Evolutionary conservation across 2,797 vertebrate genomes (phyloP).

Genomic region (Apodemus agrarius): DNA sequence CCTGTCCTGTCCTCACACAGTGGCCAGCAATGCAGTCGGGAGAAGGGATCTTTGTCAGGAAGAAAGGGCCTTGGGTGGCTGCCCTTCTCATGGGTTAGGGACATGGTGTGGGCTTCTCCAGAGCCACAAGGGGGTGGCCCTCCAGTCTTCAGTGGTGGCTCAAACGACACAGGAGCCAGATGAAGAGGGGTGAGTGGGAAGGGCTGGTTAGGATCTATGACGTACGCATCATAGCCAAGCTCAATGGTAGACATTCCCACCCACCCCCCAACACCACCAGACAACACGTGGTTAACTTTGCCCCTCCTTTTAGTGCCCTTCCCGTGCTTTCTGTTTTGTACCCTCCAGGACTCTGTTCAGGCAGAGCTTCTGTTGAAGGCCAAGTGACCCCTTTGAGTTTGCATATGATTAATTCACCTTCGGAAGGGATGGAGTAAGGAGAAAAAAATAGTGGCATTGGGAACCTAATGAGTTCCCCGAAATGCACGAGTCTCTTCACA

Average conservation of each 20-base stretch:
- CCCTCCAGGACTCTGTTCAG: background rate
- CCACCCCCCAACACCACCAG: too few species aligned
- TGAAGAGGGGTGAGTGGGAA: accelerated
- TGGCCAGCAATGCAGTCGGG: background rate
- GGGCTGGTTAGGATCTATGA: too few species aligned
- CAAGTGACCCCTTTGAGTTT: background rate
- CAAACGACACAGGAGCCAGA: accelerated
- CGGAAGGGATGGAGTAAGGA: accelerated
- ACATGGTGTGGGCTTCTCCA: too few species aligned
- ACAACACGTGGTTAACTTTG: too few species aligned
- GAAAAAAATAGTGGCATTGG: accelerated
- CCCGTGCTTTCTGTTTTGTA: background rate
- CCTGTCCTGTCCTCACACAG: background rate
- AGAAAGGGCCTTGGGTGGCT: too few species aligned
- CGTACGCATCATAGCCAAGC: accelerated
- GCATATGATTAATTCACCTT: background rate
- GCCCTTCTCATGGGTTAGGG: too few species aligned
- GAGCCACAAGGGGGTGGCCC: accelerated
- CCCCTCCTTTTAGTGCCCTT: accelerated
- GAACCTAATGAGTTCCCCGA: background rate
- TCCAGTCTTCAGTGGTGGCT: background rate
- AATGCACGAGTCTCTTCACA: accelerated
- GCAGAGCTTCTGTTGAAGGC: accelerated
- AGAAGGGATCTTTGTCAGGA: background rate
- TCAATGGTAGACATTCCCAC: too few species aligned